Evolutionary conservation across 2,113 vertebrate genomes (phyloP).

Genomic region (Cavia aperea): DNA sequence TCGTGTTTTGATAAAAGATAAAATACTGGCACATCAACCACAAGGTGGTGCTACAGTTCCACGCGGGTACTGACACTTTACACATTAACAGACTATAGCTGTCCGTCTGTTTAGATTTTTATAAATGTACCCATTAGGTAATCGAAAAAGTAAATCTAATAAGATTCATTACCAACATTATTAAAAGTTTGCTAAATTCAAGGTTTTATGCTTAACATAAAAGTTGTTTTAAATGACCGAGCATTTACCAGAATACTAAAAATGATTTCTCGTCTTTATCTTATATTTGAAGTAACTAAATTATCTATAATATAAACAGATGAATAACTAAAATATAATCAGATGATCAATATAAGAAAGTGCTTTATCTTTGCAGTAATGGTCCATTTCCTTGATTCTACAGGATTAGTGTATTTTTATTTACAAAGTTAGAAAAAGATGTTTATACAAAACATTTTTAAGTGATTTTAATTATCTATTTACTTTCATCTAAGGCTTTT

Average conservation of each 20-base stretch:
- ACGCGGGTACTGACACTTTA: not conserved
- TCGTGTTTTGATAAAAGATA: slow-evolving; percentile 3
- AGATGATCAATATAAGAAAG: not conserved
- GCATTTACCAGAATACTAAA: not conserved
- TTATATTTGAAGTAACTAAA: slow-evolving; percentile 1
- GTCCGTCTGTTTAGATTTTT: not conserved
- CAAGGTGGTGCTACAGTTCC: slow-evolving; percentile 73
- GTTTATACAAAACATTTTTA: not conserved
- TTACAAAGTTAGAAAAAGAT: slow-evolving; percentile 1
- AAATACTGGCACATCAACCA: slow-evolving; percentile 52
- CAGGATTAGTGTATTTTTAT: not conserved
- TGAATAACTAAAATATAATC: slow-evolving; percentile 19
- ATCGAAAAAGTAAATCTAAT: slow-evolving; percentile 1
- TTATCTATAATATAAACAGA: not conserved
- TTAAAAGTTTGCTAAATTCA: slow-evolving; percentile 19
- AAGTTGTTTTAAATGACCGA: slow-evolving; percentile 1
- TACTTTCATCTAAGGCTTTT: slow-evolving; percentile 51
- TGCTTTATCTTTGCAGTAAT: not conserved
- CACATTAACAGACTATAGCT: not conserved
- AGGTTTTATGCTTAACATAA: slow-evolving; percentile 5
- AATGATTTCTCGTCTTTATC: not conserved
- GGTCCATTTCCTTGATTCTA: not conserved
- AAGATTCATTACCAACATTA: not conserved
- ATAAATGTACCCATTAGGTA: not conserved
- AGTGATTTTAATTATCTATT: slow-evolving; percentile 24